Evolutionary conservation across 2,888 invertebrate species (phyloP).

Genomic region (Drosophila kanekoi): DNA sequence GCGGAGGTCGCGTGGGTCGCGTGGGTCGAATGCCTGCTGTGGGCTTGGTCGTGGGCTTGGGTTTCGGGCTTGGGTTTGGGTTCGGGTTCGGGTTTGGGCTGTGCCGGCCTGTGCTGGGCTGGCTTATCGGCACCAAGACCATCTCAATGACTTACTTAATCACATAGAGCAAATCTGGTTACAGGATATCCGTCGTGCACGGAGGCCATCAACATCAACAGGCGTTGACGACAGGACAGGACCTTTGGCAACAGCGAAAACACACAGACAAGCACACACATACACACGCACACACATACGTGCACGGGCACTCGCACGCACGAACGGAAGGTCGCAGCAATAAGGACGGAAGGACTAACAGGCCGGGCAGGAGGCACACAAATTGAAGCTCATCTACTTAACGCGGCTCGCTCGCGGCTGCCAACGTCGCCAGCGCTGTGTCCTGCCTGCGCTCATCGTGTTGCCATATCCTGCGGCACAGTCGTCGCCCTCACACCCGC

Average conservation of each 20-base stretch:
- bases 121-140: conserved; percentile 70
- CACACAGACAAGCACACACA: conserved; percentile 11
- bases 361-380: conserved; percentile 56
- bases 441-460: conserved; percentile 58
- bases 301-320: neutral
- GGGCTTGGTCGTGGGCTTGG: conserved; percentile 2
- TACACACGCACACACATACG: conserved; percentile 2
- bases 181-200: conserved; percentile 77
- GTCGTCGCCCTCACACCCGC: conserved; percentile 56
- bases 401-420: conserved; percentile 75
- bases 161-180: conserved; percentile 80
- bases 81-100: conserved; percentile 5
- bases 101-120: conserved; percentile 16
- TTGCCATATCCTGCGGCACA: conserved; percentile 71
- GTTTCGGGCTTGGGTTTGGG: neutral
- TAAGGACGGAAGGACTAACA: conserved; percentile 28
- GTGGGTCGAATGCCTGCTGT: conserved; percentile 27
- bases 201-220: conserved; percentile 67
- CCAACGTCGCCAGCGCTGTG: conserved; percentile 64
- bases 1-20: conserved; percentile 33
- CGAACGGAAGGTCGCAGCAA: conserved; percentile 20
- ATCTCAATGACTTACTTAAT: conserved; percentile 81
- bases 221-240: conserved; percentile 50
- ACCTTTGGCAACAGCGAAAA: conserved; percentile 51
- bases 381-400: conserved; percentile 78